These are phyloP conservation scores for Patella pellucida DNA, from an alignment of 2,888 invertebrate species.

Conservation along the genomic window DNA sequence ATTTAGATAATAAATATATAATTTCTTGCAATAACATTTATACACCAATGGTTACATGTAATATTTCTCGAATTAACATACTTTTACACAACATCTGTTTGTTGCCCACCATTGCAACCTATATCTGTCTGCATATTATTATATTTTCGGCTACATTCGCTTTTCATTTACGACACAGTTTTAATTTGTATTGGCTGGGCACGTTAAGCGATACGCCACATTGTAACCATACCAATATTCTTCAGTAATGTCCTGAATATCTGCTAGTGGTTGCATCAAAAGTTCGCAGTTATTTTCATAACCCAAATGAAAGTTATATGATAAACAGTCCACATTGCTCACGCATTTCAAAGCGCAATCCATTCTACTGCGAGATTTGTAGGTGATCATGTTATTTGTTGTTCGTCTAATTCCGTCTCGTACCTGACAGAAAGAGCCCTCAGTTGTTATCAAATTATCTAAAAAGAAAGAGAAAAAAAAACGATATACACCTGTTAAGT, in stretches of 20 bases:
- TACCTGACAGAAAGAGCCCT: not conserved
- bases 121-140: too few species aligned
- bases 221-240: not conserved
- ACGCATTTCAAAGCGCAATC: not conserved
- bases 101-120: too few species aligned
- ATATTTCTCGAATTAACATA: too few species aligned
- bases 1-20: too few species aligned
- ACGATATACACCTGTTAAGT: too few species aligned
- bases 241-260: not conserved
- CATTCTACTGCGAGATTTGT: not conserved
- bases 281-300: not conserved
- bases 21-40: too few species aligned
- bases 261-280: not conserved
- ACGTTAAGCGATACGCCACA: not conserved
- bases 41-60: too few species aligned
- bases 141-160: too few species aligned
- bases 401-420: not conserved
- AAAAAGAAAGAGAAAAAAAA: not conserved
- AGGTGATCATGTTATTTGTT: not conserved
- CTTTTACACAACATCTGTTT: too few species aligned
- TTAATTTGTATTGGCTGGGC: not conserved
- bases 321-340: not conserved
- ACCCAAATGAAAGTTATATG: not conserved
- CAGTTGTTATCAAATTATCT: not conserved
- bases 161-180: too few species aligned